phyloP scores from a whole-genome alignment of 2,113 vertebrate genomes.

The Propithecus coquereli region DNA sequence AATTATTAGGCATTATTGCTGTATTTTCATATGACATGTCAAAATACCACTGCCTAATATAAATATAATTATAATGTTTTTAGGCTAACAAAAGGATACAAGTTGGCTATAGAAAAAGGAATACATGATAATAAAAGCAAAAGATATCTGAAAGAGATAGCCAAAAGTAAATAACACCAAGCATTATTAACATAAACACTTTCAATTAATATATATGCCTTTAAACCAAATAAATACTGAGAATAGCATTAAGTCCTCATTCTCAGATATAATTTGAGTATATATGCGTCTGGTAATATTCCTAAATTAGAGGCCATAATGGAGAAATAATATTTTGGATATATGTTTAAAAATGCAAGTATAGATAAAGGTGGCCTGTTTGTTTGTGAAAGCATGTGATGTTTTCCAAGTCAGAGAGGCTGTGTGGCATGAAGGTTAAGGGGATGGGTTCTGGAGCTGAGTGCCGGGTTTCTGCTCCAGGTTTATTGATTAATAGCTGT shows the following conservation, averaged over 20 bases:
- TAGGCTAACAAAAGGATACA: background rate
- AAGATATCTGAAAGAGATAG: background rate
- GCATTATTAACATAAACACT: background rate
- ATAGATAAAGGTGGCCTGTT: background rate
- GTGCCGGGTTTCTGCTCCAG: background rate
- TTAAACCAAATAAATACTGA: background rate
- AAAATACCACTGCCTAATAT: background rate
- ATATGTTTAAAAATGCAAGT: conserved; percentile 1
- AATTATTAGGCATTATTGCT: conserved; percentile 15
- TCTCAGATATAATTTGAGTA: background rate
- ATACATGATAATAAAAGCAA: background rate
- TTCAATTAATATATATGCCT: background rate
- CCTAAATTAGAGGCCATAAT: background rate
- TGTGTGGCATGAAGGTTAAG: background rate
- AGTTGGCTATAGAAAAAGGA: background rate
- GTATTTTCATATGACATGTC: background rate
- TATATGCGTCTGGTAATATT: background rate
- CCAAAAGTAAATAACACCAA: background rate
- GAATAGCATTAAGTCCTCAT: background rate
- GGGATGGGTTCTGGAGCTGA: background rate
- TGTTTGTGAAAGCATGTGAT: background rate
- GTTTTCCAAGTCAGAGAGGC: background rate
- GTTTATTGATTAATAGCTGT: background rate
- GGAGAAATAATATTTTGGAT: background rate
- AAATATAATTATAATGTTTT: background rate